Evolutionary conservation across 2,113 vertebrate species (phyloP).

Genomic region (Corythaeola cristata): DNA sequence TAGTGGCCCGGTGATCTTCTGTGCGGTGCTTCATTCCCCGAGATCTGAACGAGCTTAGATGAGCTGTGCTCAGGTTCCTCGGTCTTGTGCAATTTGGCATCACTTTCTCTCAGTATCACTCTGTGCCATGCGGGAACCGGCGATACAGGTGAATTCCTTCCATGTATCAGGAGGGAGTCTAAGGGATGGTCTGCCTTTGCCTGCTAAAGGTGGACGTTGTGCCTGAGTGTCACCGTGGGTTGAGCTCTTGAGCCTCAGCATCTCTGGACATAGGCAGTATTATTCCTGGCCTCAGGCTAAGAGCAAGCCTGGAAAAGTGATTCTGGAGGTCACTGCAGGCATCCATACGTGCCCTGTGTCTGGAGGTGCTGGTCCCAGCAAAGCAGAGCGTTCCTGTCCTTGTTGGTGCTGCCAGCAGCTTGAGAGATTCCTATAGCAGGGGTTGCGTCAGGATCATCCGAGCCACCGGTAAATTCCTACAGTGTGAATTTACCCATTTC

Average conservation of each 20-base stretch:
- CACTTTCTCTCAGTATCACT: too few relatives aligned
- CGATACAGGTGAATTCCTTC: neutral
- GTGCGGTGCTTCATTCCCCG: neutral
- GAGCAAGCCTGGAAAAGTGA: neutral
- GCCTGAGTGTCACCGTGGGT: neutral
- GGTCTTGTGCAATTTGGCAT: neutral
- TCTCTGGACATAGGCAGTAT: neutral
- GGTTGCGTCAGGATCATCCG: neutral
- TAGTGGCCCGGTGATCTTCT: neutral
- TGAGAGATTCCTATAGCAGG: neutral
- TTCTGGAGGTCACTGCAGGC: neutral
- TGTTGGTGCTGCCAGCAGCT: neutral
- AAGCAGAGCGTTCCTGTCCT: neutral
- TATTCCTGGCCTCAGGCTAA: neutral
- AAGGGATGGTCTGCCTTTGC: neutral
- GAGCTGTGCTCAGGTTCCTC: neutral
- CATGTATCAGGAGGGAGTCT: neutral
- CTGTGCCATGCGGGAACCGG: neutral
- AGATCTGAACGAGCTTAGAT: neutral
- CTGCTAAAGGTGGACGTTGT: neutral
- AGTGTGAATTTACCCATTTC: neutral
- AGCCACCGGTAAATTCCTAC: neutral
- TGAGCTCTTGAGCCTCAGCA: neutral
- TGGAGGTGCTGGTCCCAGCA: neutral
- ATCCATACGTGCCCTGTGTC: rapidly evolving